phyloP scores from a whole-genome alignment of 2,888 invertebrate genomes.

The Polyploca ridens region DNA sequence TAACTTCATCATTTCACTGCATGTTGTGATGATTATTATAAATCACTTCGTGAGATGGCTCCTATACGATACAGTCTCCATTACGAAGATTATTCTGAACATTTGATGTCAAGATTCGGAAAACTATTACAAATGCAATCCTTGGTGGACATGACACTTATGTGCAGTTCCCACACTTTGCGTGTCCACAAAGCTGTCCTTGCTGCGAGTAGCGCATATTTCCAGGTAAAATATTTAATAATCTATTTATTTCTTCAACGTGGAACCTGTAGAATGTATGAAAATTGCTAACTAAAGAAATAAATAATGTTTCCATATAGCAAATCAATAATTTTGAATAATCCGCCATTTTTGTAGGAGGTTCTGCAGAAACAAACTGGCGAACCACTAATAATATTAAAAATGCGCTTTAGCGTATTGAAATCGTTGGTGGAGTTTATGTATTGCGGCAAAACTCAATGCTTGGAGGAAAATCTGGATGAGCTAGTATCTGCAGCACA shows the following conservation, averaged over 20 bases:
- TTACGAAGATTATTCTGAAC: slow-evolving; percentile 88
- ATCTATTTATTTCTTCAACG: too few species aligned
- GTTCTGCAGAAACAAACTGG: slow-evolving; percentile 84
- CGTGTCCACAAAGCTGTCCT: slow-evolving; percentile 90
- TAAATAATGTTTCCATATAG: background rate
- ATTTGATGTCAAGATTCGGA: slow-evolving; percentile 88
- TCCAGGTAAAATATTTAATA: slow-evolving; percentile 81
- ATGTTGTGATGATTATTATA: slow-evolving; percentile 25
- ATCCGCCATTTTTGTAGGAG: slow-evolving; percentile 66
- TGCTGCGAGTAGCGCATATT: slow-evolving; percentile 89
- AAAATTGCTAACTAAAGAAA: background rate
- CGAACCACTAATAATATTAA: slow-evolving; percentile 86
- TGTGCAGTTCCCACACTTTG: slow-evolving; percentile 90
- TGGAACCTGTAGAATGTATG: too few species aligned
- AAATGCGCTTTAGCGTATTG: slow-evolving; percentile 88
- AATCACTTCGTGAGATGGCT: slow-evolving; percentile 60
- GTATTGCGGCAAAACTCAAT: slow-evolving; percentile 90
- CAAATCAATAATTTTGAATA: slow-evolving; percentile 13
- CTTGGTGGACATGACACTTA: slow-evolving; percentile 89
- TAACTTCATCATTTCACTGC: slow-evolving; percentile 10
- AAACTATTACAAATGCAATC: slow-evolving; percentile 89
- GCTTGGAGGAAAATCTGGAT: slow-evolving; percentile 87
- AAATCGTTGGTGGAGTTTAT: slow-evolving; percentile 90
- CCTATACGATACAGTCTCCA: slow-evolving; percentile 86
- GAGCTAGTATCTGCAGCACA: slow-evolving; percentile 88